Conservation (phyloP, 2,888 invertebrate genomes). For the Amphipoea lucens region DNA sequence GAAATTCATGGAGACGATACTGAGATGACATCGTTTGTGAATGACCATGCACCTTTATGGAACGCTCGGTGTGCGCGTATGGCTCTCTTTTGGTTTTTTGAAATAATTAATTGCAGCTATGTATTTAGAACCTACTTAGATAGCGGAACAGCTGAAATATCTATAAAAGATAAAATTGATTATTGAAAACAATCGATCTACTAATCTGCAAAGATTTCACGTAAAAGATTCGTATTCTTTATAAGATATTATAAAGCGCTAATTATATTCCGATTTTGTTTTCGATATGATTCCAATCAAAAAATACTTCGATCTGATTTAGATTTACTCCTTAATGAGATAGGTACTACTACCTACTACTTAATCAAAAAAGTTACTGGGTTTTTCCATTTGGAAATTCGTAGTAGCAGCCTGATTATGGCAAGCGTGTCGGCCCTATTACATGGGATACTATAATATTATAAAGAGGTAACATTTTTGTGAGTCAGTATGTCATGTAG, state of each 20-base stretch:
- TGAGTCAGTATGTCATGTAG: background rate
- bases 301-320: constrained; percentile 22
- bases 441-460: background rate
- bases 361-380: background rate
- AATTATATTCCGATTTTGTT: constrained; percentile 21
- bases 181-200: constrained; percentile 22
- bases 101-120: background rate
- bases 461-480: background rate
- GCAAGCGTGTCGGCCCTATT: background rate
- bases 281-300: constrained; percentile 28
- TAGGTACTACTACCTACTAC: background rate
- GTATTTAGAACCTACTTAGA: background rate
- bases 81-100: background rate
- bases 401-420: background rate
- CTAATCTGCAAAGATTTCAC: constrained; percentile 22
- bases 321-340: constrained; percentile 7
- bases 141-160: background rate
- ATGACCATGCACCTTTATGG: background rate
- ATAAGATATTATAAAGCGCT: constrained; percentile 13
- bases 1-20: background rate
- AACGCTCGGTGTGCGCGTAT: no score
- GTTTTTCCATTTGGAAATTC: constrained; percentile 19
- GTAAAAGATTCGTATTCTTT: constrained; percentile 17
- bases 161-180: constrained; percentile 14
- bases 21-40: background rate